phyloP scores from a whole-genome alignment of 2,113 vertebrate genomes.

The Petroica traversi region DNA sequence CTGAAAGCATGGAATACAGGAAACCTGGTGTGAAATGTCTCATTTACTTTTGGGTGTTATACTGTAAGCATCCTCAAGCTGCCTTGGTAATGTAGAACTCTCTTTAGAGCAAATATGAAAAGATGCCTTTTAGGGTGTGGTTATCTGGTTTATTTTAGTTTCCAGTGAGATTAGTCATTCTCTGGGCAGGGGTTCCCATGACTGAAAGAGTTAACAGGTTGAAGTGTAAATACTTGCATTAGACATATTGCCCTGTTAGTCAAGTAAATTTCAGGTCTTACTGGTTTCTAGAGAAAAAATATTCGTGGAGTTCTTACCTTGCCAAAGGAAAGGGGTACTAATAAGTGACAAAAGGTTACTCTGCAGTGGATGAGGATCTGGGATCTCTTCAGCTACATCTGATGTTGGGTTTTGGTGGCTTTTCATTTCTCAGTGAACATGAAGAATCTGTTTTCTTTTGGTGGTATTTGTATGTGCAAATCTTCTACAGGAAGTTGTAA shows the following conservation, averaged over 20 bases:
- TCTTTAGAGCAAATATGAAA: not conserved
- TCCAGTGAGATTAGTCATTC: not conserved
- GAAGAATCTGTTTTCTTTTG: not conserved
- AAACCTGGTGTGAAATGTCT: not conserved
- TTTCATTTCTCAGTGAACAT: not conserved
- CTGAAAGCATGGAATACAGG: not conserved
- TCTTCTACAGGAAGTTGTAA: not conserved
- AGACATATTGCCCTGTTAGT: not conserved
- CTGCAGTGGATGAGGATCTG: not conserved
- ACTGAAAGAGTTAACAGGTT: not conserved
- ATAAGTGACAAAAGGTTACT: not conserved
- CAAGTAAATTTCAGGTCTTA: not conserved
- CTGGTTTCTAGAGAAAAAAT: not conserved
- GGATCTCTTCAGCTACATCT: not conserved
- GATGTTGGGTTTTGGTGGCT: fast-evolving
- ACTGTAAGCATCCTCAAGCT: not conserved
- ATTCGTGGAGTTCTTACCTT: not conserved
- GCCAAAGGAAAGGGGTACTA: not conserved
- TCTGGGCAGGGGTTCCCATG: not conserved
- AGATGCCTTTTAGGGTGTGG: not conserved
- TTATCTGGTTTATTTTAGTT: not conserved
- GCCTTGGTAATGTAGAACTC: not conserved
- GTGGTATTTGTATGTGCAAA: not conserved
- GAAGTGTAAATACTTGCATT: not conserved
- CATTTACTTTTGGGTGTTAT: not conserved